These are phyloP conservation scores for Macrochelys suwanniensis DNA, from an alignment of 2,797 vertebrate genomes.

Conservation along the genomic window DNA sequence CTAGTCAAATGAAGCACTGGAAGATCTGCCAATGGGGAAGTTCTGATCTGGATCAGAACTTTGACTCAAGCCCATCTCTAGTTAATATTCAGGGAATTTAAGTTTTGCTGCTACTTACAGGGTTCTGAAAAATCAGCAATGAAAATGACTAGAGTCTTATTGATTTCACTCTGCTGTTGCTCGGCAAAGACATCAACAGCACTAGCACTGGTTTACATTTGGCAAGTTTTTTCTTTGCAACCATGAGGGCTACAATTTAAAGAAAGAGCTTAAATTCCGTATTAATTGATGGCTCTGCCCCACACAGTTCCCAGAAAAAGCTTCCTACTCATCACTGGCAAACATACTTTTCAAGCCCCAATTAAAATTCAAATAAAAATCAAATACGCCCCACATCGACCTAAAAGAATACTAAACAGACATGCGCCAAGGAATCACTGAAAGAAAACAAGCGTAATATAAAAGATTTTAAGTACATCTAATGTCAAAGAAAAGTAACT, in stretches of 20 bases:
- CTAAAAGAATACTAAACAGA: not conserved
- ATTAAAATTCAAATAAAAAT: not conserved
- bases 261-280: not conserved
- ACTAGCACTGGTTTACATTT: not conserved
- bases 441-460: not conserved
- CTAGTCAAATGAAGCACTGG: not conserved
- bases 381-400: not conserved
- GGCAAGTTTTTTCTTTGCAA: not conserved
- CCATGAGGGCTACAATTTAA: not conserved
- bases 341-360: not conserved
- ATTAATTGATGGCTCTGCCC: not conserved
- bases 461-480: not conserved
- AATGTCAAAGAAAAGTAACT: not conserved
- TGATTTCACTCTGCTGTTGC: accelerated
- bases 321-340: not conserved
- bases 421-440: not conserved
- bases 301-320: not conserved
- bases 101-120: not conserved
- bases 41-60: not conserved
- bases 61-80: not conserved
- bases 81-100: not conserved
- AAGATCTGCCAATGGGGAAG: not conserved
- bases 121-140: not conserved
- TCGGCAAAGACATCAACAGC: not conserved
- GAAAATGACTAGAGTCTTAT: not conserved